Percentiles rank a stretch among this genome's conserved stretches.
Evolutionary conservation across 2,797 vertebrate species (phyloP).

Genomic region (Morelia viridis): DNA sequence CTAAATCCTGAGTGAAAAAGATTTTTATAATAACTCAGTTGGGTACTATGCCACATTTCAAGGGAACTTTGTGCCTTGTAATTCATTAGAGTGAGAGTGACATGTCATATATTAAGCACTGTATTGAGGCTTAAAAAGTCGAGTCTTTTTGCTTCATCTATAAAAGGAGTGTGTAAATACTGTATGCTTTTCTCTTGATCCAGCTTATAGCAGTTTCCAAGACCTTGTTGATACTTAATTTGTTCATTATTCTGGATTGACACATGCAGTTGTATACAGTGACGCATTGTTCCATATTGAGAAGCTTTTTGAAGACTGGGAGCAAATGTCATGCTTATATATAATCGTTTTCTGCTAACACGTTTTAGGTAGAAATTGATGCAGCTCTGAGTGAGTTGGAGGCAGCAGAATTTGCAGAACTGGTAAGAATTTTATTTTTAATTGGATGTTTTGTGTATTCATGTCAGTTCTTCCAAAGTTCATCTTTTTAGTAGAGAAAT

Average conservation of each 20-base stretch:
- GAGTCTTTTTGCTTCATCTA: slow-evolving; percentile 39
- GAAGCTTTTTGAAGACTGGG: neutral
- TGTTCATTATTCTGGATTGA: slow-evolving; percentile 4
- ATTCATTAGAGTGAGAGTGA: slow-evolving; percentile 38
- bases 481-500: neutral
- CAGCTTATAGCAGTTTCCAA: neutral
- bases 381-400: slow-evolving; percentile 90
- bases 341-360: neutral
- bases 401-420: slow-evolving; percentile 94
- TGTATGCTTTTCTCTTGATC: slow-evolving; percentile 34
- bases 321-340: neutral
- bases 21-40: slow-evolving; percentile 57
- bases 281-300: rapidly evolving
- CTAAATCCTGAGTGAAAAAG: slow-evolving; percentile 53
- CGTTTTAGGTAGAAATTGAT: slow-evolving; percentile 87
- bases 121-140: slow-evolving; percentile 10
- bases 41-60: slow-evolving; percentile 60
- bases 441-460: neutral
- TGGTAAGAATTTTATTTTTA: slow-evolving; percentile 77
- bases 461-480: neutral
- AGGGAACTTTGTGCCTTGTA: slow-evolving; percentile 41
- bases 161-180: slow-evolving; percentile 33
- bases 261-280: neutral
- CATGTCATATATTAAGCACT: slow-evolving; percentile 42
- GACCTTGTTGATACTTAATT: slow-evolving; percentile 6